These are phyloP conservation scores for Brachionus plicatilis DNA, from an alignment of 1,140 invertebrate genomes.

Conservation along the genomic window DNA sequence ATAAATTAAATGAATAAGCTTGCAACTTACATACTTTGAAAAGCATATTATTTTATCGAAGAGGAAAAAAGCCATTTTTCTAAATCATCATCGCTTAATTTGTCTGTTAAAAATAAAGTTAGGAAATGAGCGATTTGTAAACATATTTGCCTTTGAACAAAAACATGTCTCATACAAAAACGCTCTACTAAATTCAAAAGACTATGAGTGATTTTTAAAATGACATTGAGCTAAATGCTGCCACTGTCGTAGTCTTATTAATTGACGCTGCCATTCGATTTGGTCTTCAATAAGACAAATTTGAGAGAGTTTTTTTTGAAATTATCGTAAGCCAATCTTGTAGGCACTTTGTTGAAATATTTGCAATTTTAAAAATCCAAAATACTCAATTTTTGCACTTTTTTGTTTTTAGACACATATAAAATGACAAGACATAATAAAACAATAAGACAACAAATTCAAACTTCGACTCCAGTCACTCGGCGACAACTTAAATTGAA, in stretches of 20 bases:
- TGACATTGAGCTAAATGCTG: not conserved
- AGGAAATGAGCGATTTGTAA: not conserved
- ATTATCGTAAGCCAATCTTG: conserved; percentile 30
- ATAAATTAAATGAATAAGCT: conserved; percentile 14
- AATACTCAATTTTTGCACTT: not conserved
- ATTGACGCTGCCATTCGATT: conserved; percentile 30
- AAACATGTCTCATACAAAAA: not conserved
- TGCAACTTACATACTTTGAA: not conserved
- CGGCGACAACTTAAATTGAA: conserved; percentile 31
- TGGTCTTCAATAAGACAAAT: not conserved
- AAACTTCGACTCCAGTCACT: conserved; percentile 9
- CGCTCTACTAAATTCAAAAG: not conserved
- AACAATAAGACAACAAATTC: not conserved
- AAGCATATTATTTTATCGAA: not conserved
- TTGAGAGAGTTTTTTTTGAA: not conserved
- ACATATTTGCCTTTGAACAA: no score
- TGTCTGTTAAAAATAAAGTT: conserved; percentile 13
- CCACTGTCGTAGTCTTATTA: not conserved
- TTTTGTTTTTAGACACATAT: not conserved
- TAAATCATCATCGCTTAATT: conserved; percentile 33
- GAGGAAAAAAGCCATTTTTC: conserved; percentile 31
- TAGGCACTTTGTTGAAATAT: conserved; percentile 30
- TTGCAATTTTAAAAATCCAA: not conserved
- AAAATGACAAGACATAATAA: conserved; percentile 24
- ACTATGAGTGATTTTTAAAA: not conserved